These are phyloP conservation scores for Collichthys lucidus DNA, from an alignment of 2,113 vertebrate genomes.

Conservation along the genomic window DNA sequence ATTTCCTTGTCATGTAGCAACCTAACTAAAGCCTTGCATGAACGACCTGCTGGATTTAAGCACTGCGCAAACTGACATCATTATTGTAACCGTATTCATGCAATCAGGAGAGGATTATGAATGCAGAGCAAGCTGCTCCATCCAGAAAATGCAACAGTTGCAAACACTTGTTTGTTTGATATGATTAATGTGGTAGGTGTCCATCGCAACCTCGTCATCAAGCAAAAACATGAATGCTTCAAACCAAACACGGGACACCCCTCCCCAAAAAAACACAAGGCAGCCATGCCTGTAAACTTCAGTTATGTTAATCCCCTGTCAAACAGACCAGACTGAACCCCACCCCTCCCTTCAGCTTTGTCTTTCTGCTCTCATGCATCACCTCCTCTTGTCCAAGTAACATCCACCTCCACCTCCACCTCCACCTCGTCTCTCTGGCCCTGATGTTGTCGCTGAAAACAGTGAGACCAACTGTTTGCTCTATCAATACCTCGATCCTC, in stretches of 20 bases:
- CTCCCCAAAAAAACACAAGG: conserved; percentile 11
- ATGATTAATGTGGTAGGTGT: background rate
- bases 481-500: background rate
- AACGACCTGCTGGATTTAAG: conserved; percentile 14
- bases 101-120: conserved; percentile 44
- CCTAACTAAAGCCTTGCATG: background rate
- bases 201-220: background rate
- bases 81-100: conserved; percentile 15
- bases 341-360: background rate
- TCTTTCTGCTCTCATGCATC: background rate
- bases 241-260: conserved; percentile 21
- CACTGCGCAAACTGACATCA: conserved; percentile 17
- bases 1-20: background rate
- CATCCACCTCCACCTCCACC: background rate
- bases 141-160: conserved; percentile 44
- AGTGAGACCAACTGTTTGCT: background rate
- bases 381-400: background rate
- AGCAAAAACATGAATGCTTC: background rate
- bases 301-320: conserved; percentile 48
- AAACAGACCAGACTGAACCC: conserved; percentile 5
- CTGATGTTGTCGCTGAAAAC: background rate
- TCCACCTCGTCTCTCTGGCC: background rate
- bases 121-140: conserved; percentile 45
- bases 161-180: background rate
- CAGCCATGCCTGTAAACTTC: conserved; percentile 36